Base-by-base conservation (phyloP, 2,888 invertebrate species). In the Hipparchia sbordonii region DNA sequence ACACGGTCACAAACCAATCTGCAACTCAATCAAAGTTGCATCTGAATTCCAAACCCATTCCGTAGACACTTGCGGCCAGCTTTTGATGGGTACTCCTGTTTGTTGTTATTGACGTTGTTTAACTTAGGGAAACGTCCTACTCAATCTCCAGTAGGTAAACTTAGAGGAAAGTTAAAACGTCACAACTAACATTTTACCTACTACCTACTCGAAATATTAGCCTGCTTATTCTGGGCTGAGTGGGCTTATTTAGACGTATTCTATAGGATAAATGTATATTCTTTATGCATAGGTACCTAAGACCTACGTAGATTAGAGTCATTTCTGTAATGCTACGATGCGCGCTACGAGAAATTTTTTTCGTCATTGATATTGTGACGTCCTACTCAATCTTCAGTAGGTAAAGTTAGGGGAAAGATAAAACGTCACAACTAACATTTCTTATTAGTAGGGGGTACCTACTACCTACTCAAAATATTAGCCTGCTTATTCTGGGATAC, bases 1-100 rank as follows among this genome's bases (percentile, higher is more conserved):
- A 67, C 67, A 67, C 57, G 65, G 65, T 52, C 72, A 70, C 62
- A 72, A 75, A 77, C 80, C 79, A 77, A 79, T 81, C 77, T 76
- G 75, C 76, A 81, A 80, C 79, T 79, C 79, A 78, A 81, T 81
- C 80, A 79, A 80, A 81, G 78, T 80, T 81, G 78, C 78, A 77
- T 77, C 75, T 76, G 72, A 78, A 66, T 67, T 67, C 33, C 52
- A 60, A 61, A 65, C 67, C 67, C 52, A 39, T 62, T 70, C 23
- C 62, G 62, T 46, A 57, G 46, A 57, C 56, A 67, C 23, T 13
- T 48, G 46, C 48, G 56, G 23, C 12, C 39, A 23, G 62, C 33
- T 45, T 63, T 62, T 70, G 62, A 62, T 63, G 13, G 56, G 46
- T 13, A 57, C 54, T 33, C 9, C 66, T 57, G 67, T 59, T 57